Base-by-base conservation (phyloP, 2,888 invertebrate genomes). In the Andrena trimmerana region DNA sequence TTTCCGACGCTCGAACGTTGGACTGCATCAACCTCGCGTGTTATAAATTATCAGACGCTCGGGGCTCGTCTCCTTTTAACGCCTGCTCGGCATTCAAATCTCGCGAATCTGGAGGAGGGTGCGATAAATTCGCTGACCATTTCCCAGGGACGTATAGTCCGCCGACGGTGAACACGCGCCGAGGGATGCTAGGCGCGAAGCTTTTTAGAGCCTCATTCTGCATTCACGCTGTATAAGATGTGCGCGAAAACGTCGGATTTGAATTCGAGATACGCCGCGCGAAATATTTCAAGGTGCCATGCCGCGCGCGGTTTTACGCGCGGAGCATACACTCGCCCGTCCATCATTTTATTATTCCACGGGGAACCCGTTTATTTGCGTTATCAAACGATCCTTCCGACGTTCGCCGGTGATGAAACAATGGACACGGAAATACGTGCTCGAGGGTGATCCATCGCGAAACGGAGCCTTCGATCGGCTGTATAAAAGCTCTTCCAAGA, bases 171-270 rank as follows among this genome's bases (percentile, higher is more conserved):
- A 57, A 54, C 78, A 50, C n/a, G 75, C 52, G 42, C 59, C 42
- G 42, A 36, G 31, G 33, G 20, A 50, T 29, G 31, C 65, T 33
- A 16, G 8, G 27, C 33, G 48, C 10, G 36, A 50, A 54, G 52
- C 50, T 68, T 68, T 62, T 78, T 57, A 54, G 36, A 78, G 27
- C 33, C 52, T 50, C 62, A 60, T 63, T 69, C 52, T 36, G 65
- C 24, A 68, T 48, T 29, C 80, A 27, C 16, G 27, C 6, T 52
- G 65, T 50, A 66, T 57, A 67, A 65, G 74, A 73, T 72, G 65
- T 29, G 70, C 13, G 20, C 54, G 74, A 59, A 57, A 65, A 48
- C 52, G 81, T 63, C 63, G 65, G 63, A 73, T 81, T 79, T 73
- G 59, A 81, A 81, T 81, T 73, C 68, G 65, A 66, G 71, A 73